A percentile compares a stretch with the other conserved stretches of the same genome.
Evolutionary conservation across 2,113 vertebrate species (phyloP).

Genomic region (Perca schrenkii): DNA sequence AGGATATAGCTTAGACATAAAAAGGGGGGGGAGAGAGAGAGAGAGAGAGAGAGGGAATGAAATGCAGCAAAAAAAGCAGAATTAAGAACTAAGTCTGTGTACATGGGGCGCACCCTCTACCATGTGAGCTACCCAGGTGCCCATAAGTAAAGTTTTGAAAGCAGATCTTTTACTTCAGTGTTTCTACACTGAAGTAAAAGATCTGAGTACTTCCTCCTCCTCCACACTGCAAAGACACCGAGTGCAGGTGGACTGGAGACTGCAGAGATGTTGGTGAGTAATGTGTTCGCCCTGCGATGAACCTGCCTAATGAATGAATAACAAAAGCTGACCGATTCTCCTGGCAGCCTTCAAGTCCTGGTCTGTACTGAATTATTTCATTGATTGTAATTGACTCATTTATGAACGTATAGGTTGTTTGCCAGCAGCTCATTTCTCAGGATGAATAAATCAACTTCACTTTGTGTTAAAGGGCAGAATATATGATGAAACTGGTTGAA

Average conservation of each 20-base stretch:
- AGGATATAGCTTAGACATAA: no score
- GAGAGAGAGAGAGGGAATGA: no score
- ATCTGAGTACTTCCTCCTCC: neutral
- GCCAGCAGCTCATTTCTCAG: constrained; percentile 15
- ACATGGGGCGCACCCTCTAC: no score
- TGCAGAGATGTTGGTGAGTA: neutral
- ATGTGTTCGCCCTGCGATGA: neutral
- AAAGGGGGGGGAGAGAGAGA: no score
- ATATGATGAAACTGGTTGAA: constrained; percentile 58
- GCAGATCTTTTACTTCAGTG: no score
- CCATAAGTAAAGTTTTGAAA: no score
- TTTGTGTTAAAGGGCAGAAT: constrained; percentile 9
- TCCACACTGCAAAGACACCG: neutral
- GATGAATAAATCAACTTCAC: constrained; percentile 12
- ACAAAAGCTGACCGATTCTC: constrained; percentile 1
- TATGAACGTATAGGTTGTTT: neutral
- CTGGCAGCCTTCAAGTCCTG: neutral
- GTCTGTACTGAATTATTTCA: neutral
- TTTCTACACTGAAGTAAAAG: neutral
- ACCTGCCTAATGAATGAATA: neutral
- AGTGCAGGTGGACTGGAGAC: neutral
- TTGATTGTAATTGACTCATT: constrained; percentile 25
- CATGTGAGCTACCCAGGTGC: no score
- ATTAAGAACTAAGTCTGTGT: no score
- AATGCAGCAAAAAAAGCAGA: no score